Percentiles rank a stretch among this genome's conserved stretches.
Evolutionary conservation across 2,888 invertebrate genomes (phyloP).

Genomic region (Agrotis exclamationis): DNA sequence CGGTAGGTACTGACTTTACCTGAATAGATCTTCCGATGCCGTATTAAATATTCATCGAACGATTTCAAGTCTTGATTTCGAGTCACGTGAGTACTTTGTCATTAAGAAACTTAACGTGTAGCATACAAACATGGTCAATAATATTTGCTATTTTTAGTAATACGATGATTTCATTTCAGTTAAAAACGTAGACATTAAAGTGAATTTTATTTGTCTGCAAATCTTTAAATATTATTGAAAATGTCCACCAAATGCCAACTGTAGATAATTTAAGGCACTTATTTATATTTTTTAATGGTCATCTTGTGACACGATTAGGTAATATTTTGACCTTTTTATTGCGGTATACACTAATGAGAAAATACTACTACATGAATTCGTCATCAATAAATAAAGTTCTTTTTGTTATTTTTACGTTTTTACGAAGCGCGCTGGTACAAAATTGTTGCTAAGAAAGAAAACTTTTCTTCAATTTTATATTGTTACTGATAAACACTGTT

Average conservation of each 20-base stretch:
- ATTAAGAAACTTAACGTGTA: constrained; percentile 4
- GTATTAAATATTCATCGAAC: constrained; percentile 20
- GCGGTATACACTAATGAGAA: constrained; percentile 21
- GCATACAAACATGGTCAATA: constrained; percentile 2
- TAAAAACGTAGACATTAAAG: constrained; percentile 9
- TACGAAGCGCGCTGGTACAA: no score
- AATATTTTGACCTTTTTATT: constrained; percentile 44
- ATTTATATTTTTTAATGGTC: constrained; percentile 48
- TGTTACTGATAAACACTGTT: no score
- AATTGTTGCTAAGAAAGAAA: no score
- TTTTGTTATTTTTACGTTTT: neutral
- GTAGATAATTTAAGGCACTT: constrained; percentile 36
- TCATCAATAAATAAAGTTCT: neutral
- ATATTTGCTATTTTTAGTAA: constrained; percentile 13
- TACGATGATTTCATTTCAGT: constrained; percentile 2
- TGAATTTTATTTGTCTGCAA: constrained; percentile 1
- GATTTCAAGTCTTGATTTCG: constrained; percentile 4
- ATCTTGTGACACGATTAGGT: constrained; percentile 48
- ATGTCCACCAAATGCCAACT: constrained; percentile 47
- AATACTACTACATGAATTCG: constrained; percentile 16
- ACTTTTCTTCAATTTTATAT: no score
- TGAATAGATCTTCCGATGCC: neutral
- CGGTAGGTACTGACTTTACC: neutral
- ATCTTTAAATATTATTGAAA: constrained; percentile 9
- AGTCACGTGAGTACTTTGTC: constrained; percentile 10